phyloP scores from a whole-genome alignment of 2,888 invertebrate species.

The Rhamphomyia laevipes region DNA sequence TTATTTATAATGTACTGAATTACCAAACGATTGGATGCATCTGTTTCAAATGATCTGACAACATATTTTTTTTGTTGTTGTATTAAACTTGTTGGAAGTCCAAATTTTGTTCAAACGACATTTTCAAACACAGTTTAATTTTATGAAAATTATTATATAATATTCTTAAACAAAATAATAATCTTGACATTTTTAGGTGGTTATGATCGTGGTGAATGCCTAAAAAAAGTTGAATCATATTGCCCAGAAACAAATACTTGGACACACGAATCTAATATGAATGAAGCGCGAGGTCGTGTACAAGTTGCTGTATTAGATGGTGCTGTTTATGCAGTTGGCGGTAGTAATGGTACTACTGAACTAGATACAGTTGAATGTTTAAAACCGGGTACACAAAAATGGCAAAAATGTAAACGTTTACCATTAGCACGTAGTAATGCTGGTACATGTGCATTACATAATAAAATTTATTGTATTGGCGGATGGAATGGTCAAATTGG shows the following conservation, averaged over 20 bases:
- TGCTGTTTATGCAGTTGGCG: conserved; percentile 66
- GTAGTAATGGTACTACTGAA: conserved; percentile 73
- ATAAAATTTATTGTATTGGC: conserved; percentile 61
- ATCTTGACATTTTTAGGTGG: conserved; percentile 37
- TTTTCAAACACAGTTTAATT: neutral
- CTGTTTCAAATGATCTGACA: no score
- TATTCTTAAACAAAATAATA: no score
- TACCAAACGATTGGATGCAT: no score
- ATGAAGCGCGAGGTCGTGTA: conserved; percentile 64
- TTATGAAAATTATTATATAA: neutral
- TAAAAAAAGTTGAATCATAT: conserved; percentile 64
- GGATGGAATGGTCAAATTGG: conserved; percentile 65
- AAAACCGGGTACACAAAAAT: conserved; percentile 38
- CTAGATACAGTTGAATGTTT: conserved; percentile 53
- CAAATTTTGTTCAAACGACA: no score
- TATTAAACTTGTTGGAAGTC: no score
- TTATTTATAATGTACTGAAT: no score
- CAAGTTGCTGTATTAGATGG: conserved; percentile 57
- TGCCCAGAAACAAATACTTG: conserved; percentile 57
- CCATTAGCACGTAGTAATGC: conserved; percentile 56
- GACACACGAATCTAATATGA: conserved; percentile 57
- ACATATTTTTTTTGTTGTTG: no score
- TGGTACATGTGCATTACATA: conserved; percentile 53
- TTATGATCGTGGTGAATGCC: conserved; percentile 74
- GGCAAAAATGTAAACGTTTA: conserved; percentile 43